Evolutionary conservation across 2,797 vertebrate genomes (phyloP), one percentile per base, ranked within the genome.

Genomic region (Cossypha caffra): DNA sequence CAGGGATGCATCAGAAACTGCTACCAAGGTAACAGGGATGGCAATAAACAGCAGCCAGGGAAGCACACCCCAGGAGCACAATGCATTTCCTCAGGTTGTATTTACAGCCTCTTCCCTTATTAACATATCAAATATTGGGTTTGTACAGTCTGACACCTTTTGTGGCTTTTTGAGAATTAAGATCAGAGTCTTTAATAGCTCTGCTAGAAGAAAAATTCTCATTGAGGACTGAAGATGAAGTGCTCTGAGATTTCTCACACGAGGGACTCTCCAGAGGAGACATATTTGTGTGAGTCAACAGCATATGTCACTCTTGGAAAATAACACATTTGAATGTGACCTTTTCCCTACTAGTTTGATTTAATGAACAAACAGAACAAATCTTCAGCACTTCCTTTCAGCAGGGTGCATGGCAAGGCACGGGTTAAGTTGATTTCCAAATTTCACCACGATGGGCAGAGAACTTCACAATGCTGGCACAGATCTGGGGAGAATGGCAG

Each of bases 241-340:
- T 35, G 75, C 93, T 87, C 73, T 0, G 35, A 96, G 82, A 72
- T 90, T 92, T 90, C 82, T 92, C 78, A 88, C 59, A 76, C 1
- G 0, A 81, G 59, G 43, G 85, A 68, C 83, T 76, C 95, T 96
- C 94, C 85, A 84, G 74, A 88, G 85, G 62, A 90, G 91, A 94
- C 73, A 47, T 83, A 61, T 93, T 89, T 91, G 79, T 94, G 85
- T 73, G 76, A 96, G 89, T 95, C 96, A 96, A 94, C 82, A 95
- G 95, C 93, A 71, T 81, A 86, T 94, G 93, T 90, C 93, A 73
- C 85, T 68, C 84, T 54, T 20, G 6, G 66, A 96, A 91, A 96
- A 95, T 37, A 96, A 81, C 1, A 1, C 82, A 55, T 81, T 78
- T 90, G 51, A 94, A 96, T 90, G 93, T 90, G 87, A 71, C 83